Evolutionary conservation across 1,140 invertebrate species (phyloP), one percentile per base, ranked within the genome.

Genomic region (Drosophila ananassae): DNA sequence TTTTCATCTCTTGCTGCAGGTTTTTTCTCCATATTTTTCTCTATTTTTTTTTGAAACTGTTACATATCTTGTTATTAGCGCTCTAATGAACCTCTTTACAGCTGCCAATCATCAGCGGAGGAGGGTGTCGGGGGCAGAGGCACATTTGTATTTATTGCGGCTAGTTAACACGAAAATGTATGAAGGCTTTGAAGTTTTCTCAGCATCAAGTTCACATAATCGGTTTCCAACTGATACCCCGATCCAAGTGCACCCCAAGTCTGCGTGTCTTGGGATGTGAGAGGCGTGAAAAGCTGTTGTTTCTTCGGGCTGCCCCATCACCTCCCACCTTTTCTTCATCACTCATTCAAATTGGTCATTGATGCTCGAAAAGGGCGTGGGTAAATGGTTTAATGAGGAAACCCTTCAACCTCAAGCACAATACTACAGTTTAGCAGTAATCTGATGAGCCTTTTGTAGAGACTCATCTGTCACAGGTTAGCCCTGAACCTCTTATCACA

Each of bases 11-110:
- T 64, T 51, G 63, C 25, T 67, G 59, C 59, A 52, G 59, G 58
- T 47, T 30, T 52, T 32, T 32, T 6, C 25, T 28, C 6, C 25
- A 28, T 32, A 8, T 32, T 8, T 37, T 37, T 37, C 34, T 4
- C 8, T 8, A 9, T 32, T 32, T 37, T 54, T 75, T 60, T 79
- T 55, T 12, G 47, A 59, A n/a, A 21, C 51, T 50, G 78, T 67
- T 72, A 60, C 78, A 73, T 78, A 74, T 68, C 79, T 78, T 63
- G 68, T 81, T 81, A 79, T 82, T 82, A 83, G 69, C 69, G 69
- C 69, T 66, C 77, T 82, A 82, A 82, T 82, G 79, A 82, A 82
- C 74, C 69, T 83, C 75, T 82, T 82, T 82, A 77, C 59, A 62
- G 58, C 79, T 78, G 79, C 69, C 79, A 83, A 82, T 78, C 79